A percentile compares a stretch with the other conserved stretches of the same genome.
Conservation (phyloP, 2,113 vertebrate genomes). For the Coptodon bakossiorum region DNA sequence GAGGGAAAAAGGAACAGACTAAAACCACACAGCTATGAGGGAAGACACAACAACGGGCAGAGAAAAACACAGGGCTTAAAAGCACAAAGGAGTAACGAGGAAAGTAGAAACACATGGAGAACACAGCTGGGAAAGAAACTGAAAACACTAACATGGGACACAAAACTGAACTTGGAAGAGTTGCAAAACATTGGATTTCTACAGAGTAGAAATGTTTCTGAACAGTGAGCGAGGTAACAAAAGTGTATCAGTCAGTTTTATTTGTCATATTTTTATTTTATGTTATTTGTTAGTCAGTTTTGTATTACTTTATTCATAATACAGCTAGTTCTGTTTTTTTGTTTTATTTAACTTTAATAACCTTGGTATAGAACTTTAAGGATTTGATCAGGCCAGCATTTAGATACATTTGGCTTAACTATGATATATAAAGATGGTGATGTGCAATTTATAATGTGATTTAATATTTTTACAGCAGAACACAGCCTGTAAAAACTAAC, state of each 20-base stretch:
- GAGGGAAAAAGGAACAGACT: neutral
- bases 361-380: neutral
- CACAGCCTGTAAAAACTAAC: neutral
- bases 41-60: neutral
- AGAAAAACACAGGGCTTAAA: neutral
- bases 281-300: neutral
- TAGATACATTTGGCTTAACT: neutral
- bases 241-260: neutral
- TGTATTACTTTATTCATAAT: neutral
- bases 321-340: neutral
- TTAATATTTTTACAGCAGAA: neutral
- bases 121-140: neutral
- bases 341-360: neutral
- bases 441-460: neutral
- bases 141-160: neutral
- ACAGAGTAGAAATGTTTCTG: neutral
- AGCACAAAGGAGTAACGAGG: neutral
- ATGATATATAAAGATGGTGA: neutral
- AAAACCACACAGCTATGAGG: neutral
- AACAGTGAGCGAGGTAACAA: neutral
- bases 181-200: neutral
- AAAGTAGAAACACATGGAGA: neutral
- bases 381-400: neutral
- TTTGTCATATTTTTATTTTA: neutral
- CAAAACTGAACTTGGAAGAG: neutral